Percentiles rank a stretch among this genome's conserved stretches.
phyloP scores from a whole-genome alignment of 2,113 vertebrate species.

The Bubo bubo region DNA sequence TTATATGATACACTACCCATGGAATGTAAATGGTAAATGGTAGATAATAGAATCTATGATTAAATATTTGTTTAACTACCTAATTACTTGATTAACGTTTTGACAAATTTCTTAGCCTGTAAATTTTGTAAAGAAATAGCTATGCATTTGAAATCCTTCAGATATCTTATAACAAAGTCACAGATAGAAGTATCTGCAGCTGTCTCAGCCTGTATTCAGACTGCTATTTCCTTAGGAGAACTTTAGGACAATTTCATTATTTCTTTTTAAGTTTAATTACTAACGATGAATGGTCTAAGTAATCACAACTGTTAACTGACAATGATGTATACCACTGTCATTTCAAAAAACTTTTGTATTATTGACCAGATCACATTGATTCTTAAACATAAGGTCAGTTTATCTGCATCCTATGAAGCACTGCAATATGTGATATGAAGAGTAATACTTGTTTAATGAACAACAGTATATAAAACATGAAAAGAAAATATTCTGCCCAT shows the following conservation, averaged over 20 bases:
- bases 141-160: background rate
- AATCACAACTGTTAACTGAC: background rate
- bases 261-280: slow-evolving; percentile 38
- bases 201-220: background rate
- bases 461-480: background rate
- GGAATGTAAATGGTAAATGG: background rate
- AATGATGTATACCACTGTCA: slow-evolving; percentile 3
- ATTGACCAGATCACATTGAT: slow-evolving; percentile 7
- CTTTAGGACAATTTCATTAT: slow-evolving; percentile 12
- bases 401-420: background rate
- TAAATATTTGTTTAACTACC: background rate
- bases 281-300: background rate
- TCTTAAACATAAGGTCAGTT: slow-evolving; percentile 24
- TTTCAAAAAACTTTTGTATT: slow-evolving; percentile 9
- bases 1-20: background rate
- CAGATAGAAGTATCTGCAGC: rapidly evolving
- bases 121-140: background rate
- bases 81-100: background rate
- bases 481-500: background rate
- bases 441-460: background rate
- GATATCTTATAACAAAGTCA: background rate
- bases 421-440: background rate
- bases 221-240: background rate
- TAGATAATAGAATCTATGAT: background rate
- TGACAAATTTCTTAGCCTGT: background rate